Conservation (phyloP, 2,113 vertebrate genomes). For the Tricholaema leucomelas region DNA sequence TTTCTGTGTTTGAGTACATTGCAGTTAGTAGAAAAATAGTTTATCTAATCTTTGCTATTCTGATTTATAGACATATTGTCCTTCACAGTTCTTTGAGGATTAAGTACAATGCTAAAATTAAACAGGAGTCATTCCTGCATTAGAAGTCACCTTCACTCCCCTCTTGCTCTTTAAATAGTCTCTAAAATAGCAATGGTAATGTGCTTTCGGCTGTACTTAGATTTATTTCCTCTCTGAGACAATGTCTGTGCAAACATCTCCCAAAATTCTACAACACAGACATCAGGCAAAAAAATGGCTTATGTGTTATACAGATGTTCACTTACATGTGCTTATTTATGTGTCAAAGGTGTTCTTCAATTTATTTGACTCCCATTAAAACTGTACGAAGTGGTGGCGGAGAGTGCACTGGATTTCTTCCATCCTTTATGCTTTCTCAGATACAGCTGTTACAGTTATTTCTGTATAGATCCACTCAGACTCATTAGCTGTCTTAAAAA, state of each 20-base stretch:
- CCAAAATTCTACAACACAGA: not conserved
- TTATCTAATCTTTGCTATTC: not conserved
- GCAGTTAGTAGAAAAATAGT: not conserved
- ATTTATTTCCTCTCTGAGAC: not conserved
- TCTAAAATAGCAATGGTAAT: not conserved
- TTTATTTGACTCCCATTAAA: not conserved
- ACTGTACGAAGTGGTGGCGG: rapidly evolving
- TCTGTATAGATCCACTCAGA: not conserved
- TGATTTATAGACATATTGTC: not conserved
- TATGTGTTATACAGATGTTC: not conserved
- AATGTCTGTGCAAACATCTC: not conserved
- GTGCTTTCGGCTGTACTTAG: not conserved
- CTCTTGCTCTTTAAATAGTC: not conserved
- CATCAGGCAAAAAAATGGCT: not conserved
- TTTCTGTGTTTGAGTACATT: not conserved
- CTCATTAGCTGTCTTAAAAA: not conserved
- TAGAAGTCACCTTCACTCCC: not conserved
- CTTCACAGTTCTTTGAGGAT: not conserved
- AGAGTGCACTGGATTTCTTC: not conserved
- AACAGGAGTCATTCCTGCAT: not conserved
- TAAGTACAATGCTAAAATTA: not conserved
- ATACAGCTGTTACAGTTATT: not conserved
- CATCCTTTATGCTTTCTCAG: not conserved
- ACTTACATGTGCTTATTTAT: not conserved
- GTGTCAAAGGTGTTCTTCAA: not conserved